A percentile compares a stretch with the other conserved stretches of the same genome.
Conservation (phyloP, 1,140 invertebrate species). For the Caenorhabditis inopinata region DNA sequence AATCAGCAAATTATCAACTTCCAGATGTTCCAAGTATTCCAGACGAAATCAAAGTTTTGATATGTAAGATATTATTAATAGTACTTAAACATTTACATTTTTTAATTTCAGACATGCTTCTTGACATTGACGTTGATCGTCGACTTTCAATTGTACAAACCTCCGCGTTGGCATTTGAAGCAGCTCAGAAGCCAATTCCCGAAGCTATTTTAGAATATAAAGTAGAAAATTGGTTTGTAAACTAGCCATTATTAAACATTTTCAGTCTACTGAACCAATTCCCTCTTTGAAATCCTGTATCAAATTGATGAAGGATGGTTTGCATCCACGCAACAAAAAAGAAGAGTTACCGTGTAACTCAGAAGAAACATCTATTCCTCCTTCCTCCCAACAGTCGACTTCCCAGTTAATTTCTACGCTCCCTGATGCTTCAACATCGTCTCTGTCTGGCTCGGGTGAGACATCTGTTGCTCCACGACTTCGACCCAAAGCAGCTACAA, state of each 20-base stretch:
- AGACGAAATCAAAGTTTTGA: conserved; percentile 59
- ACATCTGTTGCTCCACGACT: conserved; percentile 66
- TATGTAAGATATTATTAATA: conserved; percentile 53
- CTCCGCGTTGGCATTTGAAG: conserved; percentile 59
- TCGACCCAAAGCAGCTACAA: conserved; percentile 57
- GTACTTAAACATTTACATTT: background rate
- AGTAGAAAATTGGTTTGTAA: conserved; percentile 61
- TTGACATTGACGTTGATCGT: conserved; percentile 37
- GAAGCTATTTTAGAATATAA: conserved; percentile 57
- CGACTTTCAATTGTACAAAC: conserved; percentile 45
- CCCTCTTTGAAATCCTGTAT: background rate
- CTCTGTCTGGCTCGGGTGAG: conserved; percentile 44
- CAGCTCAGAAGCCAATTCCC: conserved; percentile 54
- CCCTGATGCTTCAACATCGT: conserved; percentile 28
- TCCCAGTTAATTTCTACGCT: conserved; percentile 40
- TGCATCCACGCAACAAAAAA: conserved; percentile 47
- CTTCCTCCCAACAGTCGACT: background rate
- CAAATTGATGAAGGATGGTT: conserved; percentile 44
- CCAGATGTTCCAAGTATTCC: conserved; percentile 68
- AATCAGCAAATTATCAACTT: conserved; percentile 83
- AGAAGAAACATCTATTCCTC: background rate
- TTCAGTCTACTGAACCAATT: conserved; percentile 17
- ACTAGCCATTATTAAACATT: conserved; percentile 3
- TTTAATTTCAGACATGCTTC: conserved; percentile 22
- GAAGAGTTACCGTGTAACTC: conserved; percentile 44